Base-by-base conservation (phyloP, 53 echinoderm and acorn worm genomes). In the Echinarachnius parma region DNA sequence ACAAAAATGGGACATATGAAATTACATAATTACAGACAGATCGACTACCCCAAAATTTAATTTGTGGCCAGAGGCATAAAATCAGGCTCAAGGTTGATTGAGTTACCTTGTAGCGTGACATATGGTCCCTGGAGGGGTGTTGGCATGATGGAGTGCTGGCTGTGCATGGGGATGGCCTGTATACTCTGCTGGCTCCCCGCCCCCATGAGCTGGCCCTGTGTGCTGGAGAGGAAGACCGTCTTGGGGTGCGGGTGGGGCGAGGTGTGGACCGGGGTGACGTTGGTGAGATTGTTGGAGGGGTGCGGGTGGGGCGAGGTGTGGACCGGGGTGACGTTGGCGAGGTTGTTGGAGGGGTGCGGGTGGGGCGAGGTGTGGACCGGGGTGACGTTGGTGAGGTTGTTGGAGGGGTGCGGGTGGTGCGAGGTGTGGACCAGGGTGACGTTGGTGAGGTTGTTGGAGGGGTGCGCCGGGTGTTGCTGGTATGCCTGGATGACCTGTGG, bases 331-430 rank as follows among this genome's bases (percentile, higher is more conserved):
- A n/a, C n/a, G n/a, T n/a, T n/a, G n/a, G n/a, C n/a, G n/a, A n/a
- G n/a, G n/a, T n/a, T n/a, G n/a, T n/a, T n/a, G 34, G 68, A 62
- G 28, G 37, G 61, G 24, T 66, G 84, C 7, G 59, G 44, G 36
- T 53, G 77, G 33, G 47, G 53, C 72, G 66, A 75, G 13, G 78
- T 31, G 59, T 94, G 94, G 39, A 94, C 83, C 23, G 81, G 80
- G 8, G 94, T 94, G 62, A 90, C 81, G 39, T 46, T 94, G 83
- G 94, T 94, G 67, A 90, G 89, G 66, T 91, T 91, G 18, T 62
- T 54, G 42, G 75, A 77, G 31, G 66, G 61, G 3, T 75, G 75
- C 48, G 81, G 72, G 18, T 48, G 23, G 31, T 72, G 81, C 36
- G 81, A 22, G 48, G 59, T 50, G 36, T 62, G 70, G 82, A 70